Conservation (phyloP, 2,888 invertebrate genomes). For the Nudaria mundana region DNA sequence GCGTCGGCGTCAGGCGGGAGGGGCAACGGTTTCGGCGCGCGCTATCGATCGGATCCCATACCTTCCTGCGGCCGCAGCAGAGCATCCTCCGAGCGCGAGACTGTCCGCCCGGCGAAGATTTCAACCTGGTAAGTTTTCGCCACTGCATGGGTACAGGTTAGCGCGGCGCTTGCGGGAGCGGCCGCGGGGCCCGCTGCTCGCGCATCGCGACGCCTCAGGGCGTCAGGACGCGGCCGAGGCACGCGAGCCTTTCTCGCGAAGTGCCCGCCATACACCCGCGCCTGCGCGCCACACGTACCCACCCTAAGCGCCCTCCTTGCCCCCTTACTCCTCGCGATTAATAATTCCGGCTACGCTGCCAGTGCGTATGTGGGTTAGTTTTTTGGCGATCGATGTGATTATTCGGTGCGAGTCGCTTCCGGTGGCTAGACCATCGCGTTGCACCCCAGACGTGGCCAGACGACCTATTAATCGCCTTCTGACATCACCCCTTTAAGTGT, state of each 20-base stretch:
- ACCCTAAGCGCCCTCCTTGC: conserved; percentile 52
- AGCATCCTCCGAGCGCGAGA: conserved; percentile 93
- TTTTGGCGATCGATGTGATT: conserved; percentile 81
- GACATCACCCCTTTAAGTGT: conserved; percentile 49
- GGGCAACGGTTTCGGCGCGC: conserved; percentile 76
- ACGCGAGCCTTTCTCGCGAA: conserved; percentile 76
- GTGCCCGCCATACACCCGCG: conserved; percentile 67
- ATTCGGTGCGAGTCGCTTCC: conserved; percentile 71
- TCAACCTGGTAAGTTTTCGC: conserved; percentile 91
- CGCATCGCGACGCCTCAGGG: conserved; percentile 72
- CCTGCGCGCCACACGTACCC: conserved; percentile 52
- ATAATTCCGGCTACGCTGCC: conserved; percentile 80
- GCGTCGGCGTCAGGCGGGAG: conserved; percentile 76
- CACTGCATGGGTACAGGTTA: conserved; percentile 90
- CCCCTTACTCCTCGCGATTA: conserved; percentile 75
- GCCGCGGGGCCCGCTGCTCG: conserved; percentile 73
- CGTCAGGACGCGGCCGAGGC: conserved; percentile 69
- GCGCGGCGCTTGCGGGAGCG: conserved; percentile 80
- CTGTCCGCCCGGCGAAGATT: conserved; percentile 84
- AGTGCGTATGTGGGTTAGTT: conserved; percentile 81
- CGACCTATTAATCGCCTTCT: conserved; percentile 67
- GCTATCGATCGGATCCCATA: conserved; percentile 81
- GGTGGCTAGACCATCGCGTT: conserved; percentile 52
- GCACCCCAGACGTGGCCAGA: conserved; percentile 59
- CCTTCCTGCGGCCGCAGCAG: conserved; percentile 97